Percentiles rank a stretch among this genome's conserved stretches.
phyloP scores from a whole-genome alignment of 2,797 vertebrate species.

The Meda fulgida region DNA sequence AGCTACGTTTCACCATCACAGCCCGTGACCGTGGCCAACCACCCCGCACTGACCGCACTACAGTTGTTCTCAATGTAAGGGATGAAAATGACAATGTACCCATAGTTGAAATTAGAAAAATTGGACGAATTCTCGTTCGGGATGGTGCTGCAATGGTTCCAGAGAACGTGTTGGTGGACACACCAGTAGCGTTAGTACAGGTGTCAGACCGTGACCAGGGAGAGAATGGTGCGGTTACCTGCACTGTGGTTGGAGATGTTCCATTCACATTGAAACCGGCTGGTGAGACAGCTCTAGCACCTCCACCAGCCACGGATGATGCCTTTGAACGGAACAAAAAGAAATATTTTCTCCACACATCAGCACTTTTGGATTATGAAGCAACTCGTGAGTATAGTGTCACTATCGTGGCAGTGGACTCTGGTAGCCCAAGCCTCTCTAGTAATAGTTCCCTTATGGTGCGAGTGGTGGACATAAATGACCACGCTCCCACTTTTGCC shows the following conservation, averaged over 20 bases:
- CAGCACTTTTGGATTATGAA: slow-evolving; percentile 94
- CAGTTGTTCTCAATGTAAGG: slow-evolving; percentile 88
- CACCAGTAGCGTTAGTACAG: slow-evolving; percentile 93
- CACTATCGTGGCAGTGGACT: slow-evolving; percentile 94
- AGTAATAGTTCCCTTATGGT: slow-evolving; percentile 94
- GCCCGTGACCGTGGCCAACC: slow-evolving; percentile 93
- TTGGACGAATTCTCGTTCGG: slow-evolving; percentile 90
- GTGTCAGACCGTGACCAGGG: slow-evolving; percentile 95
- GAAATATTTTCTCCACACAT: slow-evolving; percentile 96
- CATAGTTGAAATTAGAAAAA: slow-evolving; percentile 93
- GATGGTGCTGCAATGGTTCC: slow-evolving; percentile 91
- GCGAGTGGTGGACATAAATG: slow-evolving; percentile 92
- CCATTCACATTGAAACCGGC: slow-evolving; percentile 97
- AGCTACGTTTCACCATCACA: slow-evolving; percentile 90
- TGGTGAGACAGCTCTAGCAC: slow-evolving; percentile 82
- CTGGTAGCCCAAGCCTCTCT: slow-evolving; percentile 93
- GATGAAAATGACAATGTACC: slow-evolving; percentile 97
- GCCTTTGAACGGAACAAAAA: slow-evolving; percentile 90
- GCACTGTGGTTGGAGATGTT: slow-evolving; percentile 94
- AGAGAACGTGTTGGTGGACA: slow-evolving; percentile 94
- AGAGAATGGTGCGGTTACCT: slow-evolving; percentile 94
- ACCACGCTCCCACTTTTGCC: slow-evolving; percentile 90
- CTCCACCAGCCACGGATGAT: slow-evolving; percentile 79
- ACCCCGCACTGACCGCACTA: slow-evolving; percentile 91
- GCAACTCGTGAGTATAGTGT: slow-evolving; percentile 91